Evolutionary conservation across 2,888 invertebrate species (phyloP).

Genomic region (Lasiommata megera): DNA sequence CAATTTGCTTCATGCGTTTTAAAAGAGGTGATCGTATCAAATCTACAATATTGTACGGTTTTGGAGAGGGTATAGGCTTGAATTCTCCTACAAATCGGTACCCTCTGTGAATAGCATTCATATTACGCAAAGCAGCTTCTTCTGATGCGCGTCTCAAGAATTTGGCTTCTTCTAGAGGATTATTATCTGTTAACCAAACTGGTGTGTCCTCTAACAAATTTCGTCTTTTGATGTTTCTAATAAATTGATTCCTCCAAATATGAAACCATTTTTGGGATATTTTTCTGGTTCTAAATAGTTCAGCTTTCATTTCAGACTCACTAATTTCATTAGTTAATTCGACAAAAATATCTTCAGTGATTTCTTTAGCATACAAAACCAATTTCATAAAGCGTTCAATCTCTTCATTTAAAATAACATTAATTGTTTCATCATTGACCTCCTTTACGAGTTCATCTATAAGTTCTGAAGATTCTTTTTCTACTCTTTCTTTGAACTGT

Average conservation of each 20-base stretch:
- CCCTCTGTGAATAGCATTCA: conserved; percentile 67
- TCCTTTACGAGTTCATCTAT: conserved; percentile 56
- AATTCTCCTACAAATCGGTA: conserved; percentile 64
- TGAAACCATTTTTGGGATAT: conserved; percentile 64
- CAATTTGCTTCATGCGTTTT: conserved; percentile 74
- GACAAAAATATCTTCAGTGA: conserved; percentile 52
- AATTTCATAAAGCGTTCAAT: conserved; percentile 49
- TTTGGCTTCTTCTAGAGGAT: conserved; percentile 59
- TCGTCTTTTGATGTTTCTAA: conserved; percentile 59
- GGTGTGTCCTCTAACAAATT: conserved; percentile 66
- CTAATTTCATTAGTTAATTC: conserved; percentile 60
- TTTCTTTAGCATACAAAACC: conserved; percentile 46
- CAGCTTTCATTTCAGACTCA: conserved; percentile 60
- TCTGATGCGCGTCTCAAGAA: conserved; percentile 54
- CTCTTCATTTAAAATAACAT: conserved; percentile 54
- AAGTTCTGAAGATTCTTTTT: conserved; percentile 57
- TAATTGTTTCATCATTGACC: conserved; percentile 51
- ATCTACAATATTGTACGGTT: conserved; percentile 67
- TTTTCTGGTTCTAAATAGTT: conserved; percentile 54
- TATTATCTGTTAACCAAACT: conserved; percentile 64
- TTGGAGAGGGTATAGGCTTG: conserved; percentile 50
- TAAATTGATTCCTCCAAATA: conserved; percentile 59
- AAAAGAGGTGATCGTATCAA: conserved; percentile 66
- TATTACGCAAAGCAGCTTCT: conserved; percentile 55
- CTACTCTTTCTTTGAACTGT: conserved; percentile 56